These are phyloP conservation scores for Nerophis lumbriciformis DNA, from an alignment of 2,113 vertebrate genomes.

Conservation along the genomic window DNA sequence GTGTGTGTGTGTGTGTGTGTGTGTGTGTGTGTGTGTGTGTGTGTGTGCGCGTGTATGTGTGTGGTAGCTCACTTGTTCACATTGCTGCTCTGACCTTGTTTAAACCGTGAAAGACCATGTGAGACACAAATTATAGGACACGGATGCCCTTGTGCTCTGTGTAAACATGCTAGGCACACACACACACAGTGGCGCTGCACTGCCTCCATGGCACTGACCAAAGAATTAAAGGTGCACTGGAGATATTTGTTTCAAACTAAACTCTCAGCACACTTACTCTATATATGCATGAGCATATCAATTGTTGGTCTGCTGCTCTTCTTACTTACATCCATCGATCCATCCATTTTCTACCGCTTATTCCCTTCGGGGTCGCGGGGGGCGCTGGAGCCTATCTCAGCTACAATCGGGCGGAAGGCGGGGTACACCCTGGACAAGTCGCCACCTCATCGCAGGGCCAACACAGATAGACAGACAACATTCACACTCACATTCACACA, in stretches of 20 bases:
- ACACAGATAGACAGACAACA: no score
- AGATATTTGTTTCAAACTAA: constrained; percentile 68
- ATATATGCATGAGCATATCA: constrained; percentile 71
- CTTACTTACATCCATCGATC: no score
- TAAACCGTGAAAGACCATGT: constrained; percentile 67
- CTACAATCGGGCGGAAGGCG: no score
- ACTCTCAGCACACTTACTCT: constrained; percentile 67
- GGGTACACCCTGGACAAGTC: no score
- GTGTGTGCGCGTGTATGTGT: constrained; percentile 10
- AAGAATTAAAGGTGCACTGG: constrained; percentile 66
- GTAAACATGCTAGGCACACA: constrained; percentile 67
- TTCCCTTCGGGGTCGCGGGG: no score
- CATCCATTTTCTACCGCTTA: no score
- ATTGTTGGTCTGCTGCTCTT: constrained; percentile 45
- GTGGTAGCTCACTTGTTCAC: constrained; percentile 54
- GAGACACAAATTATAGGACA: constrained; percentile 71
- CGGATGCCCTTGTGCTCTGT: constrained; percentile 66
- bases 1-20: no score
- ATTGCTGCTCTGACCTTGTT: constrained; percentile 66
- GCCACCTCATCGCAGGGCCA: no score
- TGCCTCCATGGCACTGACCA: constrained; percentile 62
- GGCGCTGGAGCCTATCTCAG: no score
- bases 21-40: constrained; percentile 22
- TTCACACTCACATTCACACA: no score
- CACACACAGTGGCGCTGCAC: constrained; percentile 47